Evolutionary conservation across 2,113 vertebrate species (phyloP).

Genomic region (Tupaia tana): DNA sequence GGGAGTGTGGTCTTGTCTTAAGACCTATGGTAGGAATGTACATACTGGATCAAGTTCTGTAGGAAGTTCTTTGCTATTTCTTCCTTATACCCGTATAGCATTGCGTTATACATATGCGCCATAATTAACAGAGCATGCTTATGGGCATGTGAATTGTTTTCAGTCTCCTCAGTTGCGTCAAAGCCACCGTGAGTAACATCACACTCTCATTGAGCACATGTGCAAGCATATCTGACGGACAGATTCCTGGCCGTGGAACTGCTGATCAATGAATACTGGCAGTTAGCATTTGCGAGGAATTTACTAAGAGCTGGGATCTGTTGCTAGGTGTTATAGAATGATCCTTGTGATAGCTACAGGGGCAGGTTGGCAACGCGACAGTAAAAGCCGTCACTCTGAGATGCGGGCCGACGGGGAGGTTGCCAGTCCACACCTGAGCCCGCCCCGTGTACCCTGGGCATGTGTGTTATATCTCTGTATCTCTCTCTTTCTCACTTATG

Average conservation of each 20-base stretch:
- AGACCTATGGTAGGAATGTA: neutral
- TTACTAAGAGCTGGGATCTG: slow-evolving; percentile 11
- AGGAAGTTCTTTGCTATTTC: neutral
- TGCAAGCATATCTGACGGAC: neutral
- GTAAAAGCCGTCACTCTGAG: no score
- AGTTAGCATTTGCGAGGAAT: slow-evolving; percentile 39
- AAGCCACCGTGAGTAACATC: neutral
- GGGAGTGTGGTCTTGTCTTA: neutral
- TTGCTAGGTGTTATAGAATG: neutral
- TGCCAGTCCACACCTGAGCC: no score
- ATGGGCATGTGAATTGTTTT: neutral
- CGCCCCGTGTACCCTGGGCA: no score
- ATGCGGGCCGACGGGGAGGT: no score
- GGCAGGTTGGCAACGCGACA: no score
- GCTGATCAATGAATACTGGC: slow-evolving; percentile 35
- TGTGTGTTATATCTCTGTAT: no score
- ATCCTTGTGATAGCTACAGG: neutral
- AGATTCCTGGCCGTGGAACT: slow-evolving; percentile 35
- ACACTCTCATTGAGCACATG: neutral
- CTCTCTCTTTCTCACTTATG: no score
- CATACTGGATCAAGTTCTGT: neutral
- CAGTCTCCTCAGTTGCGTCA: neutral
- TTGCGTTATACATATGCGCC: neutral
- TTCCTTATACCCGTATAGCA: neutral
- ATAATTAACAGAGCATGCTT: neutral